Conservation (phyloP, 2,113 vertebrate species). For the Bos indicus region DNA sequence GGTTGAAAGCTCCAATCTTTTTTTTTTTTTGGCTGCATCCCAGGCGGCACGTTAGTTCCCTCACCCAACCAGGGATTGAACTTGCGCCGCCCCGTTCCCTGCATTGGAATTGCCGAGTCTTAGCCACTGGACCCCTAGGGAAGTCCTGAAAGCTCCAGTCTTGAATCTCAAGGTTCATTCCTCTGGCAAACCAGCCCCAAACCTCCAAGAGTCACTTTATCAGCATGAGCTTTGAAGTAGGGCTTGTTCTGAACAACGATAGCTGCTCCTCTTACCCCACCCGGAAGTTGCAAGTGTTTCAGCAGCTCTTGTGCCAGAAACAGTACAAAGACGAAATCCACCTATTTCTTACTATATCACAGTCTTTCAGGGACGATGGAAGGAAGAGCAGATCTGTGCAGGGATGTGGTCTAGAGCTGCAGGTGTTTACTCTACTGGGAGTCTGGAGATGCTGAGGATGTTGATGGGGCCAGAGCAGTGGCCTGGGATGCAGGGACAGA, state of each 20-base stretch:
- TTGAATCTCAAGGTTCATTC: not conserved
- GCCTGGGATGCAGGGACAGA: not conserved
- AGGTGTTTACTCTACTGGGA: not conserved
- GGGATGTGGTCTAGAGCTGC: not conserved
- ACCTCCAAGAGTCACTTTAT: not conserved
- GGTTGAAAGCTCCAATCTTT: not conserved
- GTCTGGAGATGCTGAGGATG: not conserved
- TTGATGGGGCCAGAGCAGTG: not conserved
- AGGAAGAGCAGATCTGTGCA: not conserved
- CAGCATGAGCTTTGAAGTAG: not conserved
- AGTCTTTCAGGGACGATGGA: accelerated
- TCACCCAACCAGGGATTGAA: not conserved
- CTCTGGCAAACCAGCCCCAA: not conserved
- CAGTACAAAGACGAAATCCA: not conserved
- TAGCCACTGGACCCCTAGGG: not conserved
- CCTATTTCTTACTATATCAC: not conserved
- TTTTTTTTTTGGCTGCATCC: not conserved
- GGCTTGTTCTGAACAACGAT: not conserved
- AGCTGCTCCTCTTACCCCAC: not conserved
- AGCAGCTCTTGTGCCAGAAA: not conserved
- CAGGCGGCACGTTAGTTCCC: accelerated
- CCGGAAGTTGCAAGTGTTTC: not conserved
- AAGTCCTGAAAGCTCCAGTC: not conserved
- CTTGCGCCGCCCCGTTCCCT: accelerated
- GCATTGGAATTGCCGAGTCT: not conserved